Percentiles rank a stretch among this genome's conserved stretches.
phyloP scores from a whole-genome alignment of 2,113 vertebrate genomes.

The Vicugna pacos region DNA sequence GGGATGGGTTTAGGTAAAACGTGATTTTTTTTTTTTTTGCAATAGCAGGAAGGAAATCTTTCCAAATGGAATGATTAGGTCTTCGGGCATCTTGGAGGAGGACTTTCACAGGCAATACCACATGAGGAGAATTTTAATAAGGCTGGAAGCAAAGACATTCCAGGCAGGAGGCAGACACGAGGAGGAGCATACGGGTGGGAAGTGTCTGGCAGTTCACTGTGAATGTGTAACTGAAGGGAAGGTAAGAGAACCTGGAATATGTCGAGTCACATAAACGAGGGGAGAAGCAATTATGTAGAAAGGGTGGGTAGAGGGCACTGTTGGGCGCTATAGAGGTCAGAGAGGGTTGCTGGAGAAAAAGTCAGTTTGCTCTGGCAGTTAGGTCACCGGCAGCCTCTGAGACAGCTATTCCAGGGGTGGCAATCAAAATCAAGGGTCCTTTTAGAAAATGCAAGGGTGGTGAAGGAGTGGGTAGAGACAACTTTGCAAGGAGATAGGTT shows the following conservation, averaged over 20 bases:
- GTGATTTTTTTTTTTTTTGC: neutral
- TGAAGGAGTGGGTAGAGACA: neutral
- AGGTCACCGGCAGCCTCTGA: neutral
- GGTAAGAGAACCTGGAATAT: neutral
- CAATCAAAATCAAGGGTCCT: neutral
- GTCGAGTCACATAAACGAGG: neutral
- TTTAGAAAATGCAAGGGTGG: neutral
- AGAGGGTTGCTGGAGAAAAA: neutral
- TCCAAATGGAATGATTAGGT: neutral
- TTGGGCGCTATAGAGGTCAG: neutral
- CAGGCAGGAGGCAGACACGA: neutral
- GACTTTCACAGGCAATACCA: neutral
- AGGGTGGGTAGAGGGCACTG: neutral
- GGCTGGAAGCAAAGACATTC: neutral
- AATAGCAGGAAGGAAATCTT: neutral
- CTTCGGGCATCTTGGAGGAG: neutral
- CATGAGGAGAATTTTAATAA: neutral
- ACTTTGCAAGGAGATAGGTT: neutral
- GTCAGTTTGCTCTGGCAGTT: neutral
- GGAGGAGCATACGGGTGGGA: neutral
- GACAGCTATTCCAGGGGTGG: neutral
- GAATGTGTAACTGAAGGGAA: neutral
- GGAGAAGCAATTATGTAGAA: neutral
- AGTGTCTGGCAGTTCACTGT: neutral
- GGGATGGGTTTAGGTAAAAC: neutral